phyloP scores from a whole-genome alignment of 2,113 vertebrate species.

The Lipophrys pholis region DNA sequence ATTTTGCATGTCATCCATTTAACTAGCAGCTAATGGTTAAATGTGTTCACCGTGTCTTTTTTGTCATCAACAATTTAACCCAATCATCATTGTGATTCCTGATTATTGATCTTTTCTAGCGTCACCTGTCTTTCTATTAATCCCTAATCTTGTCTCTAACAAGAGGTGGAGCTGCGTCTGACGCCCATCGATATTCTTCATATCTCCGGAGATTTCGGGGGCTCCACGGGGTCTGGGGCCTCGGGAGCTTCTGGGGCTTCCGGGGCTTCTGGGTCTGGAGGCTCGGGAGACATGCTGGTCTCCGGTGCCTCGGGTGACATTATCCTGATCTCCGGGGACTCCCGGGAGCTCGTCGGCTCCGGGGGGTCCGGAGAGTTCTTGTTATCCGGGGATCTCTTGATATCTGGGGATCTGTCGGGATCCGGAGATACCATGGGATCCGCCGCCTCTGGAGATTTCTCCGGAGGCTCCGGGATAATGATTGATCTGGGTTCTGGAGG shows the following conservation, averaged over 20 bases:
- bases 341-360: conserved; percentile 45
- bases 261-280: conserved; percentile 57
- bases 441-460: conserved; percentile 39
- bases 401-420: conserved; percentile 57
- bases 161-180: conserved; percentile 87
- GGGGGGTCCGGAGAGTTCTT: conserved; percentile 54
- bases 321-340: conserved; percentile 37
- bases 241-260: conserved; percentile 63
- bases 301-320: conserved; percentile 65
- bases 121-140: conserved; percentile 77
- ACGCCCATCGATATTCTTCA: conserved; percentile 79
- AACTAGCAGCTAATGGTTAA: conserved; percentile 80
- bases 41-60: conserved; percentile 70
- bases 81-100: conserved; percentile 53
- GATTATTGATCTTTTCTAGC: conserved; percentile 59
- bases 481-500: conserved; percentile 65
- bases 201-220: conserved; percentile 78
- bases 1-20: conserved; percentile 79
- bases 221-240: conserved; percentile 65
- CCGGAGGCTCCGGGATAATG: conserved; percentile 48
- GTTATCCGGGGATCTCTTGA: conserved; percentile 46
- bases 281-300: conserved; percentile 68
- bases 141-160: conserved; percentile 86
- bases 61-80: conserved; percentile 44
- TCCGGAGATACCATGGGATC: conserved; percentile 60